Evolutionary conservation across 2,888 invertebrate genomes (phyloP).

Genomic region (Caenorhabditis auriculariae): DNA sequence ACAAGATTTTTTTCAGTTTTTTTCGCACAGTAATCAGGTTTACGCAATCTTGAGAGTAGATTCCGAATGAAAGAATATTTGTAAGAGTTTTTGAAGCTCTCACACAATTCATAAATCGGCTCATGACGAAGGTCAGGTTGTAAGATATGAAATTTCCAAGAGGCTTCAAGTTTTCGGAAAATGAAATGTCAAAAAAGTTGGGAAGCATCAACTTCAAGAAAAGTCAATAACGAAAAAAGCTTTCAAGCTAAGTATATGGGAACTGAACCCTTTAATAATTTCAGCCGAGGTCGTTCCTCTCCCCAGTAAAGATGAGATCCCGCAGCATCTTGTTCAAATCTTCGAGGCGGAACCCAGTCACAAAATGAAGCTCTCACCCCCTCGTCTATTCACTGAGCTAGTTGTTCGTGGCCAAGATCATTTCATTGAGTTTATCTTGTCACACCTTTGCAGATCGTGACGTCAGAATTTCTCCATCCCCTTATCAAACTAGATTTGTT

Average conservation of each 20-base stretch:
- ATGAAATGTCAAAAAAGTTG: too few relatives aligned
- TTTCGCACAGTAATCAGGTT: too few relatives aligned
- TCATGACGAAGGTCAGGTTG: too few relatives aligned
- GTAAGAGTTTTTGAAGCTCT: too few relatives aligned
- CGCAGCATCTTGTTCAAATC: constrained; percentile 78
- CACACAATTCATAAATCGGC: too few relatives aligned
- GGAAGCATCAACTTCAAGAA: too few relatives aligned
- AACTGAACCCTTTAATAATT: constrained; percentile 16
- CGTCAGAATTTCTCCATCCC: constrained; percentile 70
- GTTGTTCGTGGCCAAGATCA: constrained; percentile 67
- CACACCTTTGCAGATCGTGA: constrained; percentile 63
- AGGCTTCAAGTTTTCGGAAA: too few relatives aligned
- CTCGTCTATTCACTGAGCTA: constrained; percentile 90
- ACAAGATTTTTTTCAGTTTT: too few relatives aligned
- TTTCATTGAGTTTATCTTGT: neutral
- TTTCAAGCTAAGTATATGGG: constrained; percentile 1
- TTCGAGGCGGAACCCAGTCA: constrained; percentile 85
- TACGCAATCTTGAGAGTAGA: too few relatives aligned
- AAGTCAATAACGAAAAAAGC: too few relatives aligned
- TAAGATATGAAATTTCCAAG: too few relatives aligned
- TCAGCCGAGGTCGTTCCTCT: constrained; percentile 77
- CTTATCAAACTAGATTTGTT: constrained; percentile 95
- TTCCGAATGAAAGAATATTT: too few relatives aligned
- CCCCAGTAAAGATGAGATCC: constrained; percentile 89
- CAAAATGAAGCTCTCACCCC: constrained; percentile 87